Evolutionary conservation across 2,113 vertebrate species (phyloP).

Genomic region (Bufo gargarizans): DNA sequence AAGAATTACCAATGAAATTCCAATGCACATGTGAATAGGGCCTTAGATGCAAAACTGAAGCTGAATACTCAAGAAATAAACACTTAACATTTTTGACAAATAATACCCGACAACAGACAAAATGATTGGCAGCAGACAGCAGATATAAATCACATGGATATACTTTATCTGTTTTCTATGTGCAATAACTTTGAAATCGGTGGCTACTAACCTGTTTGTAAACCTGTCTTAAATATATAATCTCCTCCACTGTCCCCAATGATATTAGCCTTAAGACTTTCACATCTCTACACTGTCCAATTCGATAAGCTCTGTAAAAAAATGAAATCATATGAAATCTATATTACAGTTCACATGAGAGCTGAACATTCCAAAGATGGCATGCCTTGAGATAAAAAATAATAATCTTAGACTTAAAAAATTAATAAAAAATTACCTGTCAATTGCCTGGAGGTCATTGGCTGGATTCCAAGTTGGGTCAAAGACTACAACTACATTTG

Average conservation of each 20-base stretch:
- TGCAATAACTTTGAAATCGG: background rate
- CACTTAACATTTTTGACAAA: background rate
- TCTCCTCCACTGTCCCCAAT: constrained; percentile 93
- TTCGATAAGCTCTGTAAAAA: constrained; percentile 85
- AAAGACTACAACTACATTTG: constrained; percentile 93
- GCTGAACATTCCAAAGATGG: too few species aligned
- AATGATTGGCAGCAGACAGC: too few species aligned
- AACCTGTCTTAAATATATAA: constrained; percentile 93
- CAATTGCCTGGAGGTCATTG: constrained; percentile 96
- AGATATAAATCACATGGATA: background rate
- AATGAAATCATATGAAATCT: constrained; percentile 16
- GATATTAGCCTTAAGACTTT: constrained; percentile 93
- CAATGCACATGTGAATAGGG: too few species aligned
- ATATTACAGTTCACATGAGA: background rate
- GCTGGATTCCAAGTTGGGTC: constrained; percentile 98
- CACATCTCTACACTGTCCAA: constrained; percentile 92
- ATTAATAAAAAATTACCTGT: constrained; percentile 75
- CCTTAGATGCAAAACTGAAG: too few species aligned
- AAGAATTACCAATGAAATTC: too few species aligned
- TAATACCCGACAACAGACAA: too few species aligned
- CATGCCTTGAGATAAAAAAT: too few species aligned
- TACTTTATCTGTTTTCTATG: background rate
- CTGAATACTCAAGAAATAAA: background rate
- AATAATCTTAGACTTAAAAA: background rate
- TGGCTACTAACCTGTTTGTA: constrained; percentile 89